Evolutionary conservation across 2,797 vertebrate genomes (phyloP).

Genomic region (Melanotaenia pygmaea): DNA sequence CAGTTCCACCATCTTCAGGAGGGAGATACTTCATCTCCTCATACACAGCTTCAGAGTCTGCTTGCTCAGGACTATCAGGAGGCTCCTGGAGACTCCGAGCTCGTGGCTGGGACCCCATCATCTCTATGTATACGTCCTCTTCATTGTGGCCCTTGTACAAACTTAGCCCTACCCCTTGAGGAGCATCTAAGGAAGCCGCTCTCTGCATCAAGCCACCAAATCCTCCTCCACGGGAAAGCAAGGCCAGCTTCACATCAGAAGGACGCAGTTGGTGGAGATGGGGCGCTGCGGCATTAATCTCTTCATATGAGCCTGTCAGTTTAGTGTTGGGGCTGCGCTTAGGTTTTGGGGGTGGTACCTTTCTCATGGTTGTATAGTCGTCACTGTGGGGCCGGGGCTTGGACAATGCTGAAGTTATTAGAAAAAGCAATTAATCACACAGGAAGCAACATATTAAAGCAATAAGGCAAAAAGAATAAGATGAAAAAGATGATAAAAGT

Average conservation of each 20-base stretch:
- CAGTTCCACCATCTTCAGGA: conserved; percentile 80
- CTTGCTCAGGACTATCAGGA: conserved; percentile 85
- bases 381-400: conserved; percentile 97
- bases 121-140: conserved; percentile 95
- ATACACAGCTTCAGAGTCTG: conserved; percentile 90
- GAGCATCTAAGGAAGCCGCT: conserved; percentile 80
- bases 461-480: conserved; percentile 5
- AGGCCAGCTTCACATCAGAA: conserved; percentile 82
- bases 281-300: conserved; percentile 84
- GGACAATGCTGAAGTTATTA: conserved; percentile 79
- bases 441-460: conserved; percentile 20
- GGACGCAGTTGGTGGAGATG: conserved; percentile 83
- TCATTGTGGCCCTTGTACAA: conserved; percentile 84
- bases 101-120: conserved; percentile 87
- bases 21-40: conserved; percentile 97
- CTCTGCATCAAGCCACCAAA: conserved; percentile 81
- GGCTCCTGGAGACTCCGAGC: conserved; percentile 79
- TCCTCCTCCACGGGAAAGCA: conserved; percentile 78
- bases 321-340: conserved; percentile 96
- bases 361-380: conserved; percentile 96
- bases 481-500: not conserved
- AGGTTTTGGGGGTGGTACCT: conserved; percentile 96
- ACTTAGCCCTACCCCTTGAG: conserved; percentile 76
- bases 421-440: conserved; percentile 24
- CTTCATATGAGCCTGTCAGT: conserved; percentile 94